These are phyloP conservation scores for Eupithecia exiguata DNA, from an alignment of 2,888 invertebrate genomes.

Conservation along the genomic window DNA sequence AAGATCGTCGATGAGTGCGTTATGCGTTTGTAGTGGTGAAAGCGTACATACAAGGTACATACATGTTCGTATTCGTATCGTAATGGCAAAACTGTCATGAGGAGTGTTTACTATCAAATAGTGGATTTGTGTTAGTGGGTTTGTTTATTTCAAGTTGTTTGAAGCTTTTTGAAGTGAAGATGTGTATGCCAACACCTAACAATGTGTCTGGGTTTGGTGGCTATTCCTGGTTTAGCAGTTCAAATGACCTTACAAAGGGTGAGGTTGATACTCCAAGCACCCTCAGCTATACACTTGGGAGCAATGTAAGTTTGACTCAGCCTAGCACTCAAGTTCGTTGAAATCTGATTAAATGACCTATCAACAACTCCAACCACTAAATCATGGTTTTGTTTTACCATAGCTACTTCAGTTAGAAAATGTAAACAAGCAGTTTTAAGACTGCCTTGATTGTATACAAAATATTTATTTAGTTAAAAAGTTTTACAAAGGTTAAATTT, in stretches of 20 bases:
- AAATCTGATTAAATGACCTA: neutral
- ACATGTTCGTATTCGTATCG: slow-evolving; percentile 75
- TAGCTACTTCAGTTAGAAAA: neutral
- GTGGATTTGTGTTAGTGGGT: slow-evolving; percentile 75
- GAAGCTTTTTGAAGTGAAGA: slow-evolving; percentile 57
- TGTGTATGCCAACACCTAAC: slow-evolving; percentile 83
- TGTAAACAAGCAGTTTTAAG: neutral
- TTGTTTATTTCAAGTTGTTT: slow-evolving; percentile 69
- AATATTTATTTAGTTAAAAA: neutral
- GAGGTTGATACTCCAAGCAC: slow-evolving; percentile 81
- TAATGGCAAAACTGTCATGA: slow-evolving; percentile 82
- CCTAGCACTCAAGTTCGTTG: neutral
- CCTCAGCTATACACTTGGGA: slow-evolving; percentile 79
- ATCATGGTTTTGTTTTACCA: neutral
- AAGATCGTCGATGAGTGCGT: slow-evolving; percentile 74
- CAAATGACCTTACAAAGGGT: slow-evolving; percentile 78
- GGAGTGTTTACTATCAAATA: slow-evolving; percentile 79
- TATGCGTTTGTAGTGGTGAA: slow-evolving; percentile 80
- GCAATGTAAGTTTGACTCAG: slow-evolving; percentile 66
- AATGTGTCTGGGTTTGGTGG: slow-evolving; percentile 82
- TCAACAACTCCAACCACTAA: neutral
- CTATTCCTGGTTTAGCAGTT: slow-evolving; percentile 81
- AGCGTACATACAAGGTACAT: slow-evolving; percentile 80
- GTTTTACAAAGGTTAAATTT: neutral
- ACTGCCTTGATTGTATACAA: neutral